These are phyloP conservation scores for Coptodon rendalli DNA, from an alignment of 2,113 vertebrate genomes.

Conservation along the genomic window DNA sequence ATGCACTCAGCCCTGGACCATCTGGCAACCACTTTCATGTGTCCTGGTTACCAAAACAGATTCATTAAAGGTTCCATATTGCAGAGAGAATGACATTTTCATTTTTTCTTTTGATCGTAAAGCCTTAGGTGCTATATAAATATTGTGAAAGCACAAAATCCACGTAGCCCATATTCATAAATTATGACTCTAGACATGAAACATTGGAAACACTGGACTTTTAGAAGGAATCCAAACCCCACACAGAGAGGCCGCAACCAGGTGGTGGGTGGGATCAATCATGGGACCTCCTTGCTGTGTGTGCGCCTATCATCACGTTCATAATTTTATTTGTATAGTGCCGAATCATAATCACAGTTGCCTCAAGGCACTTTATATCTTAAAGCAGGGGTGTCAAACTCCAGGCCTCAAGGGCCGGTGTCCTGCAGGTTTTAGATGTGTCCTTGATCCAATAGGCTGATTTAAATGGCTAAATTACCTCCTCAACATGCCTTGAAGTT, in stretches of 20 bases:
- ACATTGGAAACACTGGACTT: background rate
- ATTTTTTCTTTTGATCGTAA: conserved; percentile 17
- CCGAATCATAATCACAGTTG: background rate
- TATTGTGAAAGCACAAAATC: background rate
- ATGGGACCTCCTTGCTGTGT: background rate
- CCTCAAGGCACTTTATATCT: accelerated
- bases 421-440: background rate
- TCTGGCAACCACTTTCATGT: conserved; percentile 20
- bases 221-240: background rate
- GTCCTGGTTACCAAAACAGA: conserved; percentile 11
- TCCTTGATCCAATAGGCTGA: background rate
- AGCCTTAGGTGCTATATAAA: background rate
- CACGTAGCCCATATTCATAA: background rate
- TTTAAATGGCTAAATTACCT: background rate
- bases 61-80: background rate
- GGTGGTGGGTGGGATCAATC: background rate
- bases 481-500: background rate
- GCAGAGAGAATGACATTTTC: background rate
- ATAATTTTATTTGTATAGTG: background rate
- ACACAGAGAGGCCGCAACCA: accelerated
- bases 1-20: background rate
- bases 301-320: background rate
- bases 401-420: background rate
- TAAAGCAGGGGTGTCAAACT: accelerated
- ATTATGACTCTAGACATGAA: background rate